Base-by-base conservation (phyloP, 2,888 invertebrate genomes). In the Hylaea fasciaria region DNA sequence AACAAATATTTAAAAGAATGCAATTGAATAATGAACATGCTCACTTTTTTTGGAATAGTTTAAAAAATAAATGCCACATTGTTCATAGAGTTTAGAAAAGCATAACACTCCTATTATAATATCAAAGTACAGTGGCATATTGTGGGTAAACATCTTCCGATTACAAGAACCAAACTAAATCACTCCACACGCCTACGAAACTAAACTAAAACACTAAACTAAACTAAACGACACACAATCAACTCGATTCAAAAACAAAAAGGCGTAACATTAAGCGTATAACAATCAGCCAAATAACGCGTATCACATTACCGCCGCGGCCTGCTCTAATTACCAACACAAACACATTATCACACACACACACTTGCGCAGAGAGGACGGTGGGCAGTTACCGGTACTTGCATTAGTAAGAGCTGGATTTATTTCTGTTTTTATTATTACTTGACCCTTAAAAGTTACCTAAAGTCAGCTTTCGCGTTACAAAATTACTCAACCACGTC, bases 261-360 rank as follows among this genome's bases (percentile, higher is more conserved):
- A 58, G 22, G 47, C 51, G 57, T 52, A 35, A 47, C 57, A 51
- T 50, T 46, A 61, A 66, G 39, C 29, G 54, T 29, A 54, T 51
- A 64, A 68, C 65, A 64, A 62, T 60, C 57, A 59, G 62, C 43
- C 37, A 57, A 66, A 65, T 65, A 65, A 64, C 50, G 44, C 51
- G 62, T 55, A 67, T 66, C 70, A 63, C 64, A 63, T 69, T 65
- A 69, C 62, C 35, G 32, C 52, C 46, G 53, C 37, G 37, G 37
- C 50, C 22, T 35, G 58, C 68, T 71, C 78, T 82, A 85, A 86
- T 86, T 84, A 85, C 81, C 72, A 78, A 80, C 70, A 72, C 84
- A 86, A 86, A 84, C 83, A 85, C 65, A 64, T 62, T 62, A 64
- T 83, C 63, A 58, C 12, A 0, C 45, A 41, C 16, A 44, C 37